phyloP scores from a whole-genome alignment of 53 echinoderm and acorn worm species.

The Glandiceps talaboti region DNA sequence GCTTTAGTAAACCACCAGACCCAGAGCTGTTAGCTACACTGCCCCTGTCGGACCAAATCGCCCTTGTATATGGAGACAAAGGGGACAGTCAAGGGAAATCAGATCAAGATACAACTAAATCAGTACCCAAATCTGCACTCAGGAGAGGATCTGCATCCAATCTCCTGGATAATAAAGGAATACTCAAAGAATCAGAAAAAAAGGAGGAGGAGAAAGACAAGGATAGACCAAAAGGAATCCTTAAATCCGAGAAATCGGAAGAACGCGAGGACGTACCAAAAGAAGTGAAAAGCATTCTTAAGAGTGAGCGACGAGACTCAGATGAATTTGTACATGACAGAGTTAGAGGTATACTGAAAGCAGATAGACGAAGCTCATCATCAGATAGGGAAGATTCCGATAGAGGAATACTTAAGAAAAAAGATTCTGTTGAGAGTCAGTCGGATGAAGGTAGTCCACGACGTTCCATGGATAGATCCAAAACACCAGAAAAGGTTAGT shows the following conservation, averaged over 20 bases:
- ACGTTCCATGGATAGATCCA: not conserved
- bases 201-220: not conserved
- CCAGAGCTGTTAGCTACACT: conserved; percentile 42
- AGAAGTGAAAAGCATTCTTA: not conserved
- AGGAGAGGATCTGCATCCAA: not conserved
- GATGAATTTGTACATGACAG: not conserved
- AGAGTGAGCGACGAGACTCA: not conserved
- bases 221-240: not conserved
- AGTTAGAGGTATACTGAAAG: not conserved
- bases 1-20: conserved; percentile 74
- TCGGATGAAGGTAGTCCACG: not conserved
- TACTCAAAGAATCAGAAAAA: not conserved
- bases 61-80: conserved; percentile 44
- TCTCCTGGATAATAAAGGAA: not conserved
- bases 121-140: not conserved
- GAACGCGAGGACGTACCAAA: not conserved
- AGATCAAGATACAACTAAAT: not conserved
- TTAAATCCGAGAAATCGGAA: not conserved
- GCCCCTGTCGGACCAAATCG: conserved; percentile 67
- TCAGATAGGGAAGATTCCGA: not conserved
- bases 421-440: not conserved
- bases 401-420: not conserved
- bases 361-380: not conserved
- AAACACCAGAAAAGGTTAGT: not conserved
- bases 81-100: not conserved